phyloP scores from a whole-genome alignment of 1,140 invertebrate genomes.

The Dendroctonus valens region DNA sequence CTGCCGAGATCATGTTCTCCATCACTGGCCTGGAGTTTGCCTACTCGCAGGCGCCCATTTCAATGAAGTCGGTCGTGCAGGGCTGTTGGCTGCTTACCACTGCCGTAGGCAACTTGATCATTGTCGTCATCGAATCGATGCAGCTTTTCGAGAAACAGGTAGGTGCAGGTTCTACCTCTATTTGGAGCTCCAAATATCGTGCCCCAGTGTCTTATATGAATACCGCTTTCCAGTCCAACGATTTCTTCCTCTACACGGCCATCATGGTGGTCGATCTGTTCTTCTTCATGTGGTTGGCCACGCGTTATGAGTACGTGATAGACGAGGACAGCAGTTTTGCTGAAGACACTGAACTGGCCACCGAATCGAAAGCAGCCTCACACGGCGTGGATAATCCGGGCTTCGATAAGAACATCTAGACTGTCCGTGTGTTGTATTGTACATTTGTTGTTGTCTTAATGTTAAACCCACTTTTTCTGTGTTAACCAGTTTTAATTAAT shows the following conservation, averaged over 20 bases:
- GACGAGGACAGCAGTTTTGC: conserved; percentile 6
- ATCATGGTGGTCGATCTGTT: conserved; percentile 82
- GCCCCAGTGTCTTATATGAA: too few species aligned
- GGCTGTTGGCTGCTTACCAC: conserved; percentile 87
- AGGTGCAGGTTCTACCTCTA: conserved; percentile 41
- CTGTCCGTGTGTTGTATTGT: neutral
- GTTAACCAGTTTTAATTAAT: too few species aligned
- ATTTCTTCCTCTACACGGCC: conserved; percentile 86
- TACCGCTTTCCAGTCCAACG: conserved; percentile 62
- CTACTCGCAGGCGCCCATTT: conserved; percentile 84
- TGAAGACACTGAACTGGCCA: neutral
- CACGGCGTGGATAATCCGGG: conserved; percentile 28
- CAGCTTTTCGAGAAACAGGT: conserved; percentile 63
- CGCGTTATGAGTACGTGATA: conserved; percentile 63
- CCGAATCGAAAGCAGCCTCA: neutral
- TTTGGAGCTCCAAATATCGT: too few species aligned
- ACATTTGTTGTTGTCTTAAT: neutral
- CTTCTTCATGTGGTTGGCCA: conserved; percentile 76
- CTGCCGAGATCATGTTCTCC: conserved; percentile 83
- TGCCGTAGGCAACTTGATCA: conserved; percentile 87
- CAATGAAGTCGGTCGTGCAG: conserved; percentile 90
- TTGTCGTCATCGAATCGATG: conserved; percentile 74
- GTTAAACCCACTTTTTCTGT: too few species aligned
- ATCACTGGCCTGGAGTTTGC: conserved; percentile 91
- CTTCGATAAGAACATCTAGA: conserved; percentile 17